Conservation (phyloP, 1,140 invertebrate genomes). For the Pogonus chalceus region DNA sequence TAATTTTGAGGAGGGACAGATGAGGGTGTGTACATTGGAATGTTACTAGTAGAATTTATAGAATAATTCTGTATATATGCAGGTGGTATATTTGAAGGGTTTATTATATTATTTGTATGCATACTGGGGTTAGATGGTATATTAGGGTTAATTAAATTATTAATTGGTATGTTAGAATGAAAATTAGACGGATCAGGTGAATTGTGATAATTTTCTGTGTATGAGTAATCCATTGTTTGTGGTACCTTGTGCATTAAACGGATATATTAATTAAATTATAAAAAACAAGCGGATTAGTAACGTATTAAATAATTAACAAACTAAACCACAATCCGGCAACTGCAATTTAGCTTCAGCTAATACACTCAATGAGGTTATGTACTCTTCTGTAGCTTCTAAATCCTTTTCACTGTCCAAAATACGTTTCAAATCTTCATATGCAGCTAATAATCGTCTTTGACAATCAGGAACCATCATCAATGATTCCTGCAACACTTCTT, state of each 20-base stretch:
- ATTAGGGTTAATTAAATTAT: no score
- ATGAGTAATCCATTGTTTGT: neutral
- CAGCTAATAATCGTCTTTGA: conserved; percentile 64
- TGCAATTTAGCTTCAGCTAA: conserved; percentile 61
- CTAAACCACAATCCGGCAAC: conserved; percentile 35
- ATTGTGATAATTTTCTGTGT: neutral
- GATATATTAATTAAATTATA: neutral
- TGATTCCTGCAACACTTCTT: conserved; percentile 77
- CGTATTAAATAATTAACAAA: neutral
- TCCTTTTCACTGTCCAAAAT: conserved; percentile 64
- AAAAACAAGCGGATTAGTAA: neutral
- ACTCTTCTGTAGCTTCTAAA: conserved; percentile 64
- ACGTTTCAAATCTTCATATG: conserved; percentile 64
- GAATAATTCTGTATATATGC: neutral
- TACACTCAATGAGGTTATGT: conserved; percentile 53
- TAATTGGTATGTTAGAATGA: no score
- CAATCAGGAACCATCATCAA: conserved; percentile 86
- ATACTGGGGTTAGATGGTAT: no score
- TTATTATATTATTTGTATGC: neutral
- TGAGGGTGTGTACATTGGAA: neutral
- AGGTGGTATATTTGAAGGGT: neutral
- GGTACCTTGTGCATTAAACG: no score
- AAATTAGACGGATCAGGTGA: neutral
- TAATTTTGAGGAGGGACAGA: neutral
- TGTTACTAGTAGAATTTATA: neutral